Conservation (phyloP, 2,797 vertebrate genomes). For the Podarcis siculus region DNA sequence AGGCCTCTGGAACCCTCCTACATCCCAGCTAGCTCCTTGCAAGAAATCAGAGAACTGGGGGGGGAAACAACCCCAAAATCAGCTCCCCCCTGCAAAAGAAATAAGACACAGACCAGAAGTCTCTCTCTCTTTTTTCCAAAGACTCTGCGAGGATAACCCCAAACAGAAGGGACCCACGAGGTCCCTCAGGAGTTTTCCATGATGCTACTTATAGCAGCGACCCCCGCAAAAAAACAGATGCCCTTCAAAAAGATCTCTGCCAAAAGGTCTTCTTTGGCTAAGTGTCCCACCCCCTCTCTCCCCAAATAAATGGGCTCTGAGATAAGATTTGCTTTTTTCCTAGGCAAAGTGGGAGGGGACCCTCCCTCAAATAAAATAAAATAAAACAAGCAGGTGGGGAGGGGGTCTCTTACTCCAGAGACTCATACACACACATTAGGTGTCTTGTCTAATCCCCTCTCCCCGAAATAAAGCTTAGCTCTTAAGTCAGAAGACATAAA, state of each 20-base stretch:
- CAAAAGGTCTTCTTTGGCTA: background rate
- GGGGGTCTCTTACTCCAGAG: background rate
- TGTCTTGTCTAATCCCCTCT: too few relatives aligned
- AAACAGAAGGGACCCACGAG: background rate
- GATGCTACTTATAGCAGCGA: background rate
- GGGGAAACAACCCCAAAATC: background rate
- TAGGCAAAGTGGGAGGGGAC: background rate
- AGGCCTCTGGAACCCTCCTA: background rate
- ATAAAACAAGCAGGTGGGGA: too few relatives aligned
- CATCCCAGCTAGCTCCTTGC: background rate
- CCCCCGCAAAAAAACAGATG: background rate
- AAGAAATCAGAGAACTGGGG: background rate
- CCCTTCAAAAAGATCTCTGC: constrained; percentile 10
- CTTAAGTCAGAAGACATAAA: too few relatives aligned
- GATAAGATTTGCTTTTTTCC: background rate
- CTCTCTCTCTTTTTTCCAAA: background rate
- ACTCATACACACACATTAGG: too few relatives aligned
- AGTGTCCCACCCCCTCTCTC: background rate
- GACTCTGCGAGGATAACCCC: background rate
- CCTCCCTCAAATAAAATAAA: too few relatives aligned
- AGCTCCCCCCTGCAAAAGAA: background rate
- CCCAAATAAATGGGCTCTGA: too few relatives aligned
- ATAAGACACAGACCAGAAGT: too few relatives aligned
- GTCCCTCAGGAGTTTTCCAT: background rate
- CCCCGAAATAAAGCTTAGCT: background rate